These are phyloP conservation scores for Actenoides lindsayi DNA, from an alignment of 2,113 vertebrate genomes.

Conservation along the genomic window DNA sequence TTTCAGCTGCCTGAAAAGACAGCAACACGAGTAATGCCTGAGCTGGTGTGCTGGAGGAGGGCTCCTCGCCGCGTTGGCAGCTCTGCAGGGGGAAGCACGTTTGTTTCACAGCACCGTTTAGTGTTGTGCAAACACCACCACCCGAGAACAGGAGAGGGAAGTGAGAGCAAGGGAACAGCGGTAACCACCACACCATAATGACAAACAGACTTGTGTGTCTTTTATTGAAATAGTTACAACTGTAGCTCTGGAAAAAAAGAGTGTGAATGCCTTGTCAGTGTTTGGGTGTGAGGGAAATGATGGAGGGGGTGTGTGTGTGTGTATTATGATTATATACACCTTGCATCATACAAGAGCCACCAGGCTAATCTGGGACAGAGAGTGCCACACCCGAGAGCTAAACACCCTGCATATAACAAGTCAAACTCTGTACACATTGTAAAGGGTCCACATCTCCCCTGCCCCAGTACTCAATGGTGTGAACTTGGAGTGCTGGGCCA, in stretches of 20 bases:
- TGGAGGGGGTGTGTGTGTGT: too few relatives aligned
- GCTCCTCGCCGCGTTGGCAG: rapidly evolving
- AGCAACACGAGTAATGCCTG: neutral
- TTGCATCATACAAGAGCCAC: neutral
- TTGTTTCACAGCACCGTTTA: neutral
- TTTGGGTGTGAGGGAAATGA: neutral
- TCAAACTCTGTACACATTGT: neutral
- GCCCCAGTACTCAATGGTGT: neutral
- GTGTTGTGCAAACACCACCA: neutral
- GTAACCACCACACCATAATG: neutral
- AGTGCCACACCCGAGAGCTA: neutral
- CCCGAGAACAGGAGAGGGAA: neutral
- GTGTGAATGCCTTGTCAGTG: neutral
- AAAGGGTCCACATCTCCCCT: neutral
- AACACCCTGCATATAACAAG: neutral
- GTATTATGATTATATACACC: neutral
- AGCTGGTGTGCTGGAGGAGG: neutral
- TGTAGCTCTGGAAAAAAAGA: neutral
- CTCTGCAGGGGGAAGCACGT: neutral
- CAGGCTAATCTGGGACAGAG: neutral
- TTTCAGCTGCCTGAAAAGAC: neutral
- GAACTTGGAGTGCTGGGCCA: neutral
- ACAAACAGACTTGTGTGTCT: neutral
- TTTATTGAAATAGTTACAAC: constrained; percentile 71
- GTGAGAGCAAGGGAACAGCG: neutral